These are phyloP conservation scores for Akabosia matsudoensis DNA, from an alignment of 1,140 invertebrate species.

Conservation along the genomic window DNA sequence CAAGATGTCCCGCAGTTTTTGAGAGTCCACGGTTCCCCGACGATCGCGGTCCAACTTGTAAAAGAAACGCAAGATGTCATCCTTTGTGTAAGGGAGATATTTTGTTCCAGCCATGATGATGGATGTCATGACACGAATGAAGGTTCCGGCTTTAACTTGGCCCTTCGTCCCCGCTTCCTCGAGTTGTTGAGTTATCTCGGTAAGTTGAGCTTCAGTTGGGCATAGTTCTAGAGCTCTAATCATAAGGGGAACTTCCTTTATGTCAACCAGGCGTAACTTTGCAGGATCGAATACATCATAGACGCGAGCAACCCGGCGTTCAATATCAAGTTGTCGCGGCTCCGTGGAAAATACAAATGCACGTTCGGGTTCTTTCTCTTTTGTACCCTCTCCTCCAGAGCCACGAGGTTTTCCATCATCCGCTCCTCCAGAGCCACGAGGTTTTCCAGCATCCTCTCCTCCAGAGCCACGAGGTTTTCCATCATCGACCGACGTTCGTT, in stretches of 20 bases:
- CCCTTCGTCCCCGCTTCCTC: conserved; percentile 75
- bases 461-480: no score
- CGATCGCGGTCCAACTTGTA: conserved; percentile 72
- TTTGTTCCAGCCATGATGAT: not conserved
- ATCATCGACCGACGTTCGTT: no score
- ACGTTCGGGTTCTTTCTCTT: no score
- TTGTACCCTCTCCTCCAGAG: no score
- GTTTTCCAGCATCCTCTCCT: no score
- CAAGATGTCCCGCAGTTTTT: conserved; percentile 62
- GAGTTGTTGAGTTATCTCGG: conserved; percentile 73
- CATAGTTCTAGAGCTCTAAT: conserved; percentile 66
- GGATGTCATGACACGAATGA: conserved; percentile 52
- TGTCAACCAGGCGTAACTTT: conserved; percentile 77
- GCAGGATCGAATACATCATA: conserved; percentile 87
- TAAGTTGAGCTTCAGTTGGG: conserved; percentile 80
- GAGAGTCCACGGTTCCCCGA: conserved; percentile 67
- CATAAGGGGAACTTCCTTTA: conserved; percentile 82
- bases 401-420: no score
- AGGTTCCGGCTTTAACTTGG: conserved; percentile 62
- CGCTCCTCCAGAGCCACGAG: no score
- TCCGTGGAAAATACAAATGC: conserved; percentile 28
- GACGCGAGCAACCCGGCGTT: conserved; percentile 69
- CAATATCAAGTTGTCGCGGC: conserved; percentile 28
- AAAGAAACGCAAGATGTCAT: conserved; percentile 77
- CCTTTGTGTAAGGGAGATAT: conserved; percentile 69